These are phyloP conservation scores for Nephrotoma flavescens DNA, from an alignment of 2,888 invertebrate species.

Conservation along the genomic window DNA sequence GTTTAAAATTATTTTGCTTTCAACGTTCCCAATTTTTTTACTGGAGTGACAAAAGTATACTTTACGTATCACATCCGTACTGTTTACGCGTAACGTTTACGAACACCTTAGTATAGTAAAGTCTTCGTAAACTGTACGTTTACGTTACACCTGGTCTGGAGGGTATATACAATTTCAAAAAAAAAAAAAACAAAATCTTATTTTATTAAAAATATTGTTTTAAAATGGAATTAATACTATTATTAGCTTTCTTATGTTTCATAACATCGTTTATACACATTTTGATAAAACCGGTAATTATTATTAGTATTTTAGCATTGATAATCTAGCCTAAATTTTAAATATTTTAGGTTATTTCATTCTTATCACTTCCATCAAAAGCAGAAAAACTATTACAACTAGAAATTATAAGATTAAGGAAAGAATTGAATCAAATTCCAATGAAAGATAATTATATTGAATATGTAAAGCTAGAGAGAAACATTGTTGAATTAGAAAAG, in stretches of 20 bases:
- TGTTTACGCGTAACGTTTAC: no score
- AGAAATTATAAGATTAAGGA: conserved; percentile 9
- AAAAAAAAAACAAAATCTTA: no score
- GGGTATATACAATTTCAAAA: no score
- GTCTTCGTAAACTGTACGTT: no score
- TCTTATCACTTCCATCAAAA: conserved; percentile 7
- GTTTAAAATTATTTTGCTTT: no score
- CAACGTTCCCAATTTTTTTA: no score
- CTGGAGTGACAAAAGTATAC: no score
- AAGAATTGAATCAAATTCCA: conserved; percentile 10
- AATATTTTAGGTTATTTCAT: conserved; percentile 9
- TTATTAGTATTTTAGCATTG: not conserved
- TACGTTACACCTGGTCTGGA: no score
- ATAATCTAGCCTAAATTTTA: not conserved
- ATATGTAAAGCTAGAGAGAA: conserved; percentile 13
- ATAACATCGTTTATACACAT: conserved; percentile 16
- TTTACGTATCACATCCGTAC: no score
- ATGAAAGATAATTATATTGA: conserved; percentile 11
- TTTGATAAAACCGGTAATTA: conserved; percentile 18
- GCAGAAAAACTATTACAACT: conserved; percentile 6
- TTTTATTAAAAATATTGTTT: not conserved
- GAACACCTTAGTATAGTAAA: no score
- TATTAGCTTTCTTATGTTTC: conserved; percentile 17
- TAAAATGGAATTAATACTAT: conserved; percentile 17
- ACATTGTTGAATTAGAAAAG: conserved; percentile 10